Base-by-base conservation (phyloP, 2,888 invertebrate species). In the Lasioglossum malachurum region DNA sequence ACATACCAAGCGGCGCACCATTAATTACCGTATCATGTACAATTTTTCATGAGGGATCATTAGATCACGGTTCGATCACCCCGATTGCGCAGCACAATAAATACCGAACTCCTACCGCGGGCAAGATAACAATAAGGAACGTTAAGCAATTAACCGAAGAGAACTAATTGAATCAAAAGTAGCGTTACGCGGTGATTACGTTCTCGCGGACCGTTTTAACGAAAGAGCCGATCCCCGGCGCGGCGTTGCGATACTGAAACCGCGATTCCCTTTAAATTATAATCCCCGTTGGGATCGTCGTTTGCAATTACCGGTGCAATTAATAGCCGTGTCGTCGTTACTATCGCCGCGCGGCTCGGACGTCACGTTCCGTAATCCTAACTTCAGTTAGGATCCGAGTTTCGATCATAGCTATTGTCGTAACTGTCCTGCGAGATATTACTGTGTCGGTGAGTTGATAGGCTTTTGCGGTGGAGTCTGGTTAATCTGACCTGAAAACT, bases 391-490 rank as follows among this genome's bases (percentile, higher is more conserved):
- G 53, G 23, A 53, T 53, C 53, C 53, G 53, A 53, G 53, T 53
- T 53, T 53, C 53, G 53, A 88, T 83, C 86, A 86, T 76, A 46
- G 80, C 64, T 72, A 82, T 83, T 86, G 89, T 83, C 76, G 75
- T 82, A 89, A 87, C 83, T 85, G 82, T 88, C 80, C 67, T 57
- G 41, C 53, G 23, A 75, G 80, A 82, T 88, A 89, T 87, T 89
- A 82, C 87, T 82, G 82, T 69, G 79, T 27, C 75, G 67, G 78
- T 8, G 49, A 53, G 44, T 71, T 78, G 89, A 88, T 88, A 78
- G 84, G 74, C 73, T 84, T 86, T 78, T 80, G 89, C 83, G 86
- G 82, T 75, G 71, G 57, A 78, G 57, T 49, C 69, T 80, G 79
- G 74, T 86, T 81, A 83, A 88, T 79, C 57, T 23, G 57, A n/a